Conservation (phyloP, 1,140 invertebrate genomes). For the Diabrotica undecimpunctata region DNA sequence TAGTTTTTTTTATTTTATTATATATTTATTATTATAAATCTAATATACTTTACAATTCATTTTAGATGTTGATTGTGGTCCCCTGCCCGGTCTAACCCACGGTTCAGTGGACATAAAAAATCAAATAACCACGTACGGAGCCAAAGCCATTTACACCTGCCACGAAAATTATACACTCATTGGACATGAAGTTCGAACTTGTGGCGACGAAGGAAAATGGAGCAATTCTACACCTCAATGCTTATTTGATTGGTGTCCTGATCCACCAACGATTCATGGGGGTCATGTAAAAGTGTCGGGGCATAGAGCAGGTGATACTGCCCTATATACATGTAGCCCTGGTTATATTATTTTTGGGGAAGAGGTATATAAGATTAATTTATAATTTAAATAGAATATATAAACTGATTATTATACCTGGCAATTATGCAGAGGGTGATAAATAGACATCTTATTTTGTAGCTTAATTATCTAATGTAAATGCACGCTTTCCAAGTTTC, state of each 20-base stretch:
- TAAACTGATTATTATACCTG: too few relatives aligned
- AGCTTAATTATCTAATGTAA: too few relatives aligned
- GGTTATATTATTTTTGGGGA: slow-evolving; percentile 83
- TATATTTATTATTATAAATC: not conserved
- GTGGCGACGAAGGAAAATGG: slow-evolving; percentile 78
- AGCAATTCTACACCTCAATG: slow-evolving; percentile 73
- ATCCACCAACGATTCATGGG: slow-evolving; percentile 69
- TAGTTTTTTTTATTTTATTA: too few relatives aligned
- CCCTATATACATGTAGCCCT: slow-evolving; percentile 74
- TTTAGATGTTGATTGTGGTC: slow-evolving; percentile 79
- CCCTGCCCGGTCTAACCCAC: slow-evolving; percentile 65
- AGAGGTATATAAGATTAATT: slow-evolving; percentile 55
- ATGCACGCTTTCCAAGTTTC: too few relatives aligned
- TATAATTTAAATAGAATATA: too few relatives aligned
- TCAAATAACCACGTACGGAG: slow-evolving; percentile 72
- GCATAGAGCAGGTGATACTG: slow-evolving; percentile 69
- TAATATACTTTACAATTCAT: not conserved
- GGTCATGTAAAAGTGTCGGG: slow-evolving; percentile 67
- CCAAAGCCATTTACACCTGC: slow-evolving; percentile 71
- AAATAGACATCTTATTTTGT: too few relatives aligned
- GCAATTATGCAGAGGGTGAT: too few relatives aligned
- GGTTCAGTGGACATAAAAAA: slow-evolving; percentile 66
- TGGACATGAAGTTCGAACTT: slow-evolving; percentile 69
- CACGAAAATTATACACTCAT: slow-evolving; percentile 81
- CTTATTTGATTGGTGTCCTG: slow-evolving; percentile 81